Base-by-base conservation (phyloP, 2,113 vertebrate species). In the Chionomys nivalis region DNA sequence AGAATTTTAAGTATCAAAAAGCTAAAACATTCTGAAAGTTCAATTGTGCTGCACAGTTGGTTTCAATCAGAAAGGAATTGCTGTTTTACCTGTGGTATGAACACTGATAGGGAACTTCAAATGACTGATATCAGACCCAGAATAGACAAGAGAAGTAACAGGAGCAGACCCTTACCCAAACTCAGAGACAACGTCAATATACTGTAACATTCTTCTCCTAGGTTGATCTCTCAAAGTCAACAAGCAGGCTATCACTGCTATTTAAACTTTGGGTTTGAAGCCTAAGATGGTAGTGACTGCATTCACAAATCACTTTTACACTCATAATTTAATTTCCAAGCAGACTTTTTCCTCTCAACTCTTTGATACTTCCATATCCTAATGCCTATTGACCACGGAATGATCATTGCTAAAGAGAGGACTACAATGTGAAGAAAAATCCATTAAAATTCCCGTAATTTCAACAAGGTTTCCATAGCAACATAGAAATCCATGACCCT, bases 381-480 rank as follows among this genome's bases (percentile, higher is more conserved):
- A 47, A 58, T 86, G 82, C 92, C 95, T 86, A 94, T 89, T 88
- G 76, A 78, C 79, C 83, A 97, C n/a, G 88, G 58, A 97, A 75
- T 92, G 75, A 90, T 93, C 52, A 85, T 87, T 91, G 61, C 90
- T 86, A 61, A n/a, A 93, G 79, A 85, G 97, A 95, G 61, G 90
- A 91, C 10, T 93, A 42, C 78, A 95, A 94, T 91, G 65, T 86
- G 58, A 96, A 91, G 94, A 97, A 97, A 96, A 97, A 91, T 94
- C 88, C 33, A 97, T 75, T 7, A n/a, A 75, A 75, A 42, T 5
- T 24, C 24, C 33, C 61, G 90, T 47, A 70, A 33, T 96, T 97
- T 88, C 77, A 33, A 92, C 76, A 49, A 3, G 0, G 97, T 98
- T 98, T 97, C 98, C 96, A 98, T 97, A 96, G 97, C 94, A 98